These are phyloP conservation scores for Gnathonemus longibarbis DNA, from an alignment of 2,113 vertebrate genomes.

Conservation along the genomic window DNA sequence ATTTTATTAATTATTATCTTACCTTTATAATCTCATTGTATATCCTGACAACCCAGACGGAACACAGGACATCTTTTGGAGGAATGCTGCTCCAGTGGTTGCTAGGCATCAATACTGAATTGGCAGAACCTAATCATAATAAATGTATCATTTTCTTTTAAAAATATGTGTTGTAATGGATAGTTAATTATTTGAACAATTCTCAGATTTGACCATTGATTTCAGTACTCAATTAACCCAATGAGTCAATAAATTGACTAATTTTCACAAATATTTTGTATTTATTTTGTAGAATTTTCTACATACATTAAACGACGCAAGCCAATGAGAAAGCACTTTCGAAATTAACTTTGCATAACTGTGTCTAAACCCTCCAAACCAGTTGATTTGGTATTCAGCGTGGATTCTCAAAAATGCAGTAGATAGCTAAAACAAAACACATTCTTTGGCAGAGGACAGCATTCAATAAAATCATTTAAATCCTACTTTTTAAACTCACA, in stretches of 20 bases:
- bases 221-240: background rate
- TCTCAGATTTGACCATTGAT: background rate
- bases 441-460: background rate
- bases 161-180: background rate
- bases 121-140: background rate
- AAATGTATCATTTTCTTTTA: background rate
- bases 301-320: background rate
- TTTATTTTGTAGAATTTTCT: background rate
- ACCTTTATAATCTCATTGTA: background rate
- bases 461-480: background rate
- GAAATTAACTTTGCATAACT: background rate
- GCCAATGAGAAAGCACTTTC: background rate
- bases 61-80: background rate
- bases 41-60: background rate
- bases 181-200: background rate
- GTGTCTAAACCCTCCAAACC: background rate
- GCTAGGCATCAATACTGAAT: background rate
- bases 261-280: background rate
- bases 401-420: background rate
- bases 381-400: background rate
- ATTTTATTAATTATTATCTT: background rate
- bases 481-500: background rate
- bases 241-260: background rate
- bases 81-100: background rate
- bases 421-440: background rate